Percentiles rank a stretch among this genome's conserved stretches.
Conservation (phyloP, 2,888 invertebrate genomes). For the Protonemura montana region DNA sequence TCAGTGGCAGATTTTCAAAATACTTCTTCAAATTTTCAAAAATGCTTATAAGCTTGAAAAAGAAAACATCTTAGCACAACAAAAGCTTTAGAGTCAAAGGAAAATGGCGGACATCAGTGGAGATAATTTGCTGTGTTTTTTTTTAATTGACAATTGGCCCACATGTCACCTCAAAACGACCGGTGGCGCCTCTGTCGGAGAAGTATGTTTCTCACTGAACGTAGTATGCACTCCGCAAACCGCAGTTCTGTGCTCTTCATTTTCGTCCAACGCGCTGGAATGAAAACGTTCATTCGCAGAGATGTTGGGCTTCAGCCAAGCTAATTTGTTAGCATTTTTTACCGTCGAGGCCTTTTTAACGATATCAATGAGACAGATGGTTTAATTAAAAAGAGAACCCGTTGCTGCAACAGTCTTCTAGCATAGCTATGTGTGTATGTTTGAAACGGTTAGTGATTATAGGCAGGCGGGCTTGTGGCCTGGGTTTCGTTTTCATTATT, state of each 20-base stretch:
- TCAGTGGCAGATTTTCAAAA: no score
- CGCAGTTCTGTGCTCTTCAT: neutral
- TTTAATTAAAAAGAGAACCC: slow-evolving; percentile 26
- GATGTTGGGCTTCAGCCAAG: slow-evolving; percentile 12
- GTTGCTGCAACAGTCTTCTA: neutral
- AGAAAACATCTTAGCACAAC: no score
- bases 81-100: no score
- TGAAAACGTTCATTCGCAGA: slow-evolving; percentile 19
- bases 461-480: neutral
- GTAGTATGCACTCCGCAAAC: no score
- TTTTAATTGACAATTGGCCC: no score
- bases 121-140: no score
- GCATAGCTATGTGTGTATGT: neutral
- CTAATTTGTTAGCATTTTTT: slow-evolving; percentile 30
- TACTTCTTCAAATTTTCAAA: no score
- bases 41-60: no score
- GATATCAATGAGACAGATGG: slow-evolving; percentile 32
- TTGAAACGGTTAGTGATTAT: slow-evolving; percentile 13
- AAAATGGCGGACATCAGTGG: no score
- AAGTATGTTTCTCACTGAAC: no score
- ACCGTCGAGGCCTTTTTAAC: neutral
- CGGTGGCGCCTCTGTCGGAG: no score
- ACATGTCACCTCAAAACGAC: no score
- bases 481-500: neutral
- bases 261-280: neutral